Evolutionary conservation across 2,888 invertebrate species (phyloP).

Genomic region (Andrena camellia): DNA sequence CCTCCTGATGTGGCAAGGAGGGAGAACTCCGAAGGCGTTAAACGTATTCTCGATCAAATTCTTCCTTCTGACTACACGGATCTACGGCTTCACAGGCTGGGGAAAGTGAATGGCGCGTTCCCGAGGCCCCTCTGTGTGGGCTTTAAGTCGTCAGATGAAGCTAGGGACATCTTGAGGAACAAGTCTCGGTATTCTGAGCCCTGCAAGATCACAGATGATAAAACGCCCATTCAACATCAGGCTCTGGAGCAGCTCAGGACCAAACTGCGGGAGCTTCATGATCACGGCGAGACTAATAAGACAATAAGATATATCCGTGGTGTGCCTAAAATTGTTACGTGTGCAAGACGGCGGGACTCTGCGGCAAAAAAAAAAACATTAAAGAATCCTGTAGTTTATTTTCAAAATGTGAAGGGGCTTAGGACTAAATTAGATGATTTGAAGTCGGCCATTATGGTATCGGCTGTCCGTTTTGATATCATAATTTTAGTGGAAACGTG

Average conservation of each 20-base stretch:
- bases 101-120: not conserved
- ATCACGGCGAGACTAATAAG: not conserved
- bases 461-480: not conserved
- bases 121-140: not conserved
- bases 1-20: too few species aligned
- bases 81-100: not conserved
- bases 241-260: not conserved
- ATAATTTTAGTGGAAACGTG: not conserved
- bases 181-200: not conserved
- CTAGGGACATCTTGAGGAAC: not conserved
- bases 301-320: too few species aligned
- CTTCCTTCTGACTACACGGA: not conserved
- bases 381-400: not conserved
- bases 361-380: too few species aligned
- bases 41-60: not conserved
- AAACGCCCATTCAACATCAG: not conserved
- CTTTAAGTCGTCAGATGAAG: not conserved
- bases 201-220: not conserved
- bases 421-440: not conserved
- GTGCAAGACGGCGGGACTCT: too few species aligned
- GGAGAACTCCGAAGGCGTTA: not conserved
- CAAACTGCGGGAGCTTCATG: not conserved
- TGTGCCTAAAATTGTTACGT: too few species aligned
- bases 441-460: not conserved
- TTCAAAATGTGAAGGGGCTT: not conserved